Conservation (phyloP, 2,113 vertebrate genomes). For the Leucosticte australis region DNA sequence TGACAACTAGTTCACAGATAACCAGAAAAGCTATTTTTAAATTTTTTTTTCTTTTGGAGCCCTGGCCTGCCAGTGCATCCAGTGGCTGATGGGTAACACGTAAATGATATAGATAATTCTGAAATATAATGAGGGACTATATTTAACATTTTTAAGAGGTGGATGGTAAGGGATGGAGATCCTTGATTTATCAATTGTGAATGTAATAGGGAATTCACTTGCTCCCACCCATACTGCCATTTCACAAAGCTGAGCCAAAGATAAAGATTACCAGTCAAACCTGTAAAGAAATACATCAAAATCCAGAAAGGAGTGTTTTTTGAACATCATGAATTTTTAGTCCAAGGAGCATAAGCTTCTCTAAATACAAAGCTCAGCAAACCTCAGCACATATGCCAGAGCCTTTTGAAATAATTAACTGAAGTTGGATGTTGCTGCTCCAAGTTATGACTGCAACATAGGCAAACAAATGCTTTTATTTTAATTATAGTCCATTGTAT, state of each 20-base stretch:
- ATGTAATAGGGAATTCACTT: not conserved
- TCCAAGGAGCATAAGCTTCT: not conserved
- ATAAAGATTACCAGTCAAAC: not conserved
- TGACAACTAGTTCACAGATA: not conserved
- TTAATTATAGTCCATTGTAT: not conserved
- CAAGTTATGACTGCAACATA: not conserved
- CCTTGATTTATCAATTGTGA: not conserved
- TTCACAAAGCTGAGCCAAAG: not conserved
- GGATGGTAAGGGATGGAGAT: not conserved
- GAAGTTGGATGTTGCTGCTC: not conserved
- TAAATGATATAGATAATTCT: not conserved
- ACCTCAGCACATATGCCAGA: not conserved
- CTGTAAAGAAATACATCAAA: not conserved
- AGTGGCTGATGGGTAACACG: not conserved
- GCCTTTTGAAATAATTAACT: not conserved
- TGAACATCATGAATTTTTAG: not conserved
- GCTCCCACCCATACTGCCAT: not conserved
- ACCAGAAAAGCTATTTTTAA: rapidly evolving
- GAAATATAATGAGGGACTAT: not conserved
- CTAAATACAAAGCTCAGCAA: not conserved
- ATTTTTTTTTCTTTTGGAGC: not conserved
- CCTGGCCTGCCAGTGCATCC: not conserved
- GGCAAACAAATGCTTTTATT: not conserved
- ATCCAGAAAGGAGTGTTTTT: not conserved
- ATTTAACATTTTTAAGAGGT: not conserved